Evolutionary conservation across 2,888 invertebrate genomes (phyloP).

Genomic region (Pollenia amentaria): DNA sequence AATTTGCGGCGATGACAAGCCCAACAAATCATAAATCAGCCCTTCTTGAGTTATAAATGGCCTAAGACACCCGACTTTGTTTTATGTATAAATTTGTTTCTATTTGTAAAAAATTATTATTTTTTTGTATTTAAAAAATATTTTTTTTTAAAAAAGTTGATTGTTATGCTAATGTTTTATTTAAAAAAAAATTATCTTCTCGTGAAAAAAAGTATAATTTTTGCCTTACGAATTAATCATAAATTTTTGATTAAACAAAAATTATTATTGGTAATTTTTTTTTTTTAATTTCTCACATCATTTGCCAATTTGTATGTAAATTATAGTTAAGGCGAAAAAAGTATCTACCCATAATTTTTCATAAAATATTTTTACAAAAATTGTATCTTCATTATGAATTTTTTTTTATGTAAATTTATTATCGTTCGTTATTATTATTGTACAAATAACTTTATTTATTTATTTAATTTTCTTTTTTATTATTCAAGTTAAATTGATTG

Average conservation of each 20-base stretch:
- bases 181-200: no score
- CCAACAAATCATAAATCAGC: no score
- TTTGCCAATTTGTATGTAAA: slow-evolving; percentile 17
- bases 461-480: slow-evolving; percentile 30
- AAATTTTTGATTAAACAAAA: slow-evolving; percentile 28
- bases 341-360: neutral
- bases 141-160: no score
- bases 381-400: slow-evolving; percentile 38
- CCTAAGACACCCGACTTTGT: no score
- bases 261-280: slow-evolving; percentile 21
- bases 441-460: slow-evolving; percentile 4
- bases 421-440: slow-evolving; percentile 41
- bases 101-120: no score
- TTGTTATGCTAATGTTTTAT: no score
- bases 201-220: neutral
- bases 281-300: slow-evolving; percentile 2
- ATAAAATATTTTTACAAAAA: slow-evolving; percentile 9
- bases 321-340: slow-evolving; percentile 28
- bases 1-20: no score
- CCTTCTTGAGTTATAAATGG: no score
- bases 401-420: slow-evolving; percentile 45
- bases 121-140: no score
- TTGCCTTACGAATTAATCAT: neutral
- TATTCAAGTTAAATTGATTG: slow-evolving; percentile 41
- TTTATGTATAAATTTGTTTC: no score